Evolutionary conservation across 2,888 invertebrate species (phyloP), one percentile per base, ranked within the genome.

Genomic region (Platycnemis pennipes): DNA sequence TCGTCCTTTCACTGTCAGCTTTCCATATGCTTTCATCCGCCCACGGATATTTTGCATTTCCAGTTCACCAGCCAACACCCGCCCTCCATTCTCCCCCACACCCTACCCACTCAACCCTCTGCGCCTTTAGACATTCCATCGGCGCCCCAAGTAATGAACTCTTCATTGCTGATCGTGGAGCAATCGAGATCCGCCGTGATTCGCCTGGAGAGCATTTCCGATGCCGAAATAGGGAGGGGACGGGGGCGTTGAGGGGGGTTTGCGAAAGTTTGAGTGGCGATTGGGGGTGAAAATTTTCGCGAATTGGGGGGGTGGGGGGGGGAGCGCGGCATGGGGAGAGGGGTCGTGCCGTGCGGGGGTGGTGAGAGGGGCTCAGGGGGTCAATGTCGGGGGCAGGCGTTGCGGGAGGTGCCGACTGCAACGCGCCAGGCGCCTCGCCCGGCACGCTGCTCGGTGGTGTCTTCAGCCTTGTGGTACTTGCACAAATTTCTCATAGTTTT

Each of bases 91-190:
- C 77, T 46, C 13, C 46, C 7, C 26, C 46, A 5, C 77, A 26
- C 44, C 86, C 86, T 42, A 19, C 86, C 86, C 42, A 19, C 13
- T 44, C 42, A 42, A 42, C 19, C 37, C 42, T 11, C 86, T 16
- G 11, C 37, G 13, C 37, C 77, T 37, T 77, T 26, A 77, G 77
- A 77, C 77, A 77, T 77, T 77, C 77, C 77, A 11, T 37, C 16
- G 77, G 13, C 91, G n/a, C 91, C 44, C 91, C 91, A 45, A 69
- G 91, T 91, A 91, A 91, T 91, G 91, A 91, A 91, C 69, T 91
- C 91, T 91, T 91, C 63, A 91, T 91, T 91, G 63, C 91, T 91
- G 91, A 44, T 91, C 91, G 91, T 44, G 63, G 91, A 91, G 91
- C 63, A 91, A 69, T 91, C 91, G 91, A 91, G 69, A 91, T 69